Base-by-base conservation (phyloP, 2,888 invertebrate genomes). In the Bembecia ichneumoniformis region DNA sequence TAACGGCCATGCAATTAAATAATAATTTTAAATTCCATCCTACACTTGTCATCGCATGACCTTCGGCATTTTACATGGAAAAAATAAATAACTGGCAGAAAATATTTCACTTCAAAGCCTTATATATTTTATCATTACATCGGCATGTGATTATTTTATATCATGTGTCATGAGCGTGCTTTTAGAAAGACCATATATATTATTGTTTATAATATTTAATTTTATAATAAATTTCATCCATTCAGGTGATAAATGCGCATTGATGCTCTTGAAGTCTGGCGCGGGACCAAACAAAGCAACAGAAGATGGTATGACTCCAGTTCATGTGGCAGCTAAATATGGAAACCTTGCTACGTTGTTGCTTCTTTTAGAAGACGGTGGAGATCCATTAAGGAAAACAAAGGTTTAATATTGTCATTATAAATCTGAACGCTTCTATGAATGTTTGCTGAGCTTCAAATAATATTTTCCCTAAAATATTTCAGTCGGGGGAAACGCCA, bases 251-350 rank as follows among this genome's bases (percentile, higher is more conserved):
- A 87, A 87, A 60, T 99, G 99, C 80, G 98, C 98, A 3, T 90
- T 98, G 60, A 98, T 99, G 98, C 87, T 99, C 55, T 87, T 99
- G 36, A 99, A 99, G 79, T 98, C 98, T 3, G 99, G 99, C 0
- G 99, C 99, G 7, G 95, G 97, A 52, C 96, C 98, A 1, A 99
- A 99, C 82, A 91, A 98, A 54, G 92, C 94, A 3, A 98, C 97
- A 52, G 96, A 97, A 74, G 97, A 98, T 77, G 98, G 98, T 1
- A 96, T 98, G 84, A 98, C 98, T 1, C 97, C 99, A 0, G 94
- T 99, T 3, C 99, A 99, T 72, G 96, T 99, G 14, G 97, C 99
- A 0, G 96, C 98, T 0, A 91, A 95, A 60, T 92, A 94, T 66
- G 99, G 99, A 0, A 97, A 98, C 76, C 84, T 97, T 48, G 91